Base-by-base conservation (phyloP, 2,797 vertebrate genomes). In the Spinibarbus caldwelli region DNA sequence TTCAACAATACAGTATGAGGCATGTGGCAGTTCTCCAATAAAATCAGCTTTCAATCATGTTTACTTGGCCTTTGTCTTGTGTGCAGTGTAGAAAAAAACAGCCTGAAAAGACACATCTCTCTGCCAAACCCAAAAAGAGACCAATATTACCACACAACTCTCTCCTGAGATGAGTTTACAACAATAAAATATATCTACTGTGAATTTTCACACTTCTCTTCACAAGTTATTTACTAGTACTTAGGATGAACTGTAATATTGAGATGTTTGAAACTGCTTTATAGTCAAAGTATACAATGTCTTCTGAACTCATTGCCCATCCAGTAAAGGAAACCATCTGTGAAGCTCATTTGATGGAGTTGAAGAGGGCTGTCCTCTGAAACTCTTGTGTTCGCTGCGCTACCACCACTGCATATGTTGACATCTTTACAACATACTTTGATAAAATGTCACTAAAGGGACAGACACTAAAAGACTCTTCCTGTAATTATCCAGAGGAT, bases 241-340 rank as follows among this genome's bases (percentile, higher is more conserved):
- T 36, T 47, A 26, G 57, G 59, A 57, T 72, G 67, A 77, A 26
- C 38, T 82, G 31, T 62, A 87, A 81, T 80, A 83, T 29, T 15
- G 71, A 14, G 41, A 29, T 19, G 17, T 81, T 83, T 62, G 82
- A 49, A 68, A 71, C 29, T 84, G 78, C 23, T 83, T 87, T 67
- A 80, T 75, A 80, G 62, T 83, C 62, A 23, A 49, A 70, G 47
- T 62, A 49, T 68, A 83, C 70, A 86, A 71, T 62, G 75, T 75
- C 11, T 11, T 78, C 11, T 11, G 29, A 86, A 89, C 64, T 71
- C 75, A 77, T 76, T 71, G 45, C 75, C 84, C 31, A 41, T 45
- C 6, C 54, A 38, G 80, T 77, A 82, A 85, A 81, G 64, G 77
- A 80, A 76, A 62, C 66, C 85, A 77, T 77, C 78, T 85, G 87